Conservation (phyloP, 2,797 vertebrate species). For the Eleutherodactylus coqui region DNA sequence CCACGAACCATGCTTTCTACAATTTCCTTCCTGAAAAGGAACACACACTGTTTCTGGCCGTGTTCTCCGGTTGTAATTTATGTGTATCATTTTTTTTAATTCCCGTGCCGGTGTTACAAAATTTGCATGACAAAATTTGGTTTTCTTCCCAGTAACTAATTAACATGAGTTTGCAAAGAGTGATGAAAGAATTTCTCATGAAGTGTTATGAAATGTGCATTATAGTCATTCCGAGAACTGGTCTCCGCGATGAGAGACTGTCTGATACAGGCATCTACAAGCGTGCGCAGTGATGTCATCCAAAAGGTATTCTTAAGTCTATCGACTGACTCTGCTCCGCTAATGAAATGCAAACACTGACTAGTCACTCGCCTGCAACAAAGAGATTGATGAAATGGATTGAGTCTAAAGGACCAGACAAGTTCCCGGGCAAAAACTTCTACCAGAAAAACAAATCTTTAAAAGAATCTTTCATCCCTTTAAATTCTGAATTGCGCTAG, state of each 20-base stretch:
- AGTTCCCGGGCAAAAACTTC: not conserved
- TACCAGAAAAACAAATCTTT: not conserved
- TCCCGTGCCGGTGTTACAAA: no score
- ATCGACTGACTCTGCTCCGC: not conserved
- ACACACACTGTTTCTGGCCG: not conserved
- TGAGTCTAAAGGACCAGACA: not conserved
- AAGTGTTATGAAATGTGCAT: not conserved
- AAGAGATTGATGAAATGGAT: not conserved
- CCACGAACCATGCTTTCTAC: conserved; percentile 12
- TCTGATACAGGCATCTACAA: not conserved
- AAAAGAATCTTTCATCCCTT: not conserved
- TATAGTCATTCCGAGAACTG: not conserved
- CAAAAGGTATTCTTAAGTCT: conserved; percentile 10
- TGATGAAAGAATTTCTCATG: not conserved
- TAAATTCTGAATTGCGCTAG: not conserved
- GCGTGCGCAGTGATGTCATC: not conserved
- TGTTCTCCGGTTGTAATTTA: not conserved
- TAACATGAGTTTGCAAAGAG: not conserved
- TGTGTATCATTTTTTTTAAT: not conserved
- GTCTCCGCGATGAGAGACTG: not conserved
- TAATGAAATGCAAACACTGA: conserved; percentile 8
- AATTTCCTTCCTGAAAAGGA: conserved; percentile 22
- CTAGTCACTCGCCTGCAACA: conserved; percentile 12
- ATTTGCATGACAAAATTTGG: not conserved
- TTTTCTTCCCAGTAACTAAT: not conserved